Evolutionary conservation across 1,140 invertebrate species (phyloP).

Genomic region (Chironomus tepperi): DNA sequence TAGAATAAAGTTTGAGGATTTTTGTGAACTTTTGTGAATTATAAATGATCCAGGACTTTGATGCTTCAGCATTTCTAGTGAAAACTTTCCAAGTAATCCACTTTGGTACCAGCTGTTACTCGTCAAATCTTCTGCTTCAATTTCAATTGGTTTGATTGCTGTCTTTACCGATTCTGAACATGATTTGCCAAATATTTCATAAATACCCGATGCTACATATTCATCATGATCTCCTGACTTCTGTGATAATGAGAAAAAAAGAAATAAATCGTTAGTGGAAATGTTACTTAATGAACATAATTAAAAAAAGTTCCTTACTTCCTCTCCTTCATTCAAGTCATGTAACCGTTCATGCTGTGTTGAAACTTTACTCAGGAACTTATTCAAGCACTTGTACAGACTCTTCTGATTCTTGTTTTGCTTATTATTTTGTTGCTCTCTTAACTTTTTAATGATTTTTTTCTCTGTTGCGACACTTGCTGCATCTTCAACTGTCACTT

Average conservation of each 20-base stretch:
- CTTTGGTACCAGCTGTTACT: background rate
- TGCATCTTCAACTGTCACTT: background rate
- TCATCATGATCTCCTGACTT: background rate
- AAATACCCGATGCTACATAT: constrained; percentile 6
- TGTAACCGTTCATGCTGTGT: background rate
- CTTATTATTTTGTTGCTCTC: constrained; percentile 2
- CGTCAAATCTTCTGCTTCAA: background rate
- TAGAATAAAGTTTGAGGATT: constrained; percentile 18
- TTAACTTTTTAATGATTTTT: constrained; percentile 18
- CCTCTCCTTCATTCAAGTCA: background rate
- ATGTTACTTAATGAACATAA: background rate
- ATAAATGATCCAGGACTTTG: constrained; percentile 17
- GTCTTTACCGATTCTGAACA: background rate
- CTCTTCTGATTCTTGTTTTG: background rate
- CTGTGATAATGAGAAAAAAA: background rate
- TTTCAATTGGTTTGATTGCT: background rate
- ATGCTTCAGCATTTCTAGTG: background rate
- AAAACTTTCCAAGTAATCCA: constrained; percentile 10
- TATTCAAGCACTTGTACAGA: constrained; percentile 14
- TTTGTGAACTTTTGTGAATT: background rate
- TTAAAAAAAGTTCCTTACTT: constrained; percentile 17
- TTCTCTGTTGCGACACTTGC: background rate
- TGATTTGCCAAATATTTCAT: background rate
- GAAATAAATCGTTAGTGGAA: background rate
- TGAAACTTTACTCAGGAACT: background rate